Percentiles rank a stretch among this genome's conserved stretches.
phyloP scores from a whole-genome alignment of 2,888 invertebrate species.

The Eledona agricola region DNA sequence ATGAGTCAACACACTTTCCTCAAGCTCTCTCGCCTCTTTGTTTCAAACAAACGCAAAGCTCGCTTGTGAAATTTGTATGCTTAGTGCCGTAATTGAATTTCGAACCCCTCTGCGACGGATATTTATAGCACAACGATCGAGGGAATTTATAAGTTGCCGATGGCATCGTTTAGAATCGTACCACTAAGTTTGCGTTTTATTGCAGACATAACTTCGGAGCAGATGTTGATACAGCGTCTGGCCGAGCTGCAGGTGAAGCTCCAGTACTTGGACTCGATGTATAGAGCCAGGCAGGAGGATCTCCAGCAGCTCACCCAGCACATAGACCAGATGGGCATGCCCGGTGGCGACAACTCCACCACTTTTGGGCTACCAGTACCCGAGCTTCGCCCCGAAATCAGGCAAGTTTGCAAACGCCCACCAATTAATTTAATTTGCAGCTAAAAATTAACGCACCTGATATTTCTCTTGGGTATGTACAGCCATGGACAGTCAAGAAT shows the following conservation, averaged over 20 bases:
- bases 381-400: conserved; percentile 56
- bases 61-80: too few species aligned
- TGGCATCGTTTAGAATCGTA: conserved; percentile 15
- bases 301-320: conserved; percentile 75
- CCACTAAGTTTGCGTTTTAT: conserved; percentile 38
- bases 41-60: too few species aligned
- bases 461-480: too few species aligned
- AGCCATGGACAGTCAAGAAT: too few species aligned
- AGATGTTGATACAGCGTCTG: conserved; percentile 73
- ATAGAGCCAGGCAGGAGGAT: conserved; percentile 79
- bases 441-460: too few species aligned
- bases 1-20: conserved; percentile 3
- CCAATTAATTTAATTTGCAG: too few species aligned
- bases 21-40: too few species aligned
- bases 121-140: conserved; percentile 10
- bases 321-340: conserved; percentile 63
- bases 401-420: too few species aligned
- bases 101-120: too few species aligned
- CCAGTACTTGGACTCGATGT: conserved; percentile 81
- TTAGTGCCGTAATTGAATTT: too few species aligned
- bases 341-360: conserved; percentile 44
- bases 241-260: conserved; percentile 81
- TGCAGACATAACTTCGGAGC: conserved; percentile 72
- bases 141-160: conserved; percentile 21
- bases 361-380: conserved; percentile 53